Evolutionary conservation across 2,797 vertebrate species (phyloP).

Genomic region (Eurystomus glaucurus): DNA sequence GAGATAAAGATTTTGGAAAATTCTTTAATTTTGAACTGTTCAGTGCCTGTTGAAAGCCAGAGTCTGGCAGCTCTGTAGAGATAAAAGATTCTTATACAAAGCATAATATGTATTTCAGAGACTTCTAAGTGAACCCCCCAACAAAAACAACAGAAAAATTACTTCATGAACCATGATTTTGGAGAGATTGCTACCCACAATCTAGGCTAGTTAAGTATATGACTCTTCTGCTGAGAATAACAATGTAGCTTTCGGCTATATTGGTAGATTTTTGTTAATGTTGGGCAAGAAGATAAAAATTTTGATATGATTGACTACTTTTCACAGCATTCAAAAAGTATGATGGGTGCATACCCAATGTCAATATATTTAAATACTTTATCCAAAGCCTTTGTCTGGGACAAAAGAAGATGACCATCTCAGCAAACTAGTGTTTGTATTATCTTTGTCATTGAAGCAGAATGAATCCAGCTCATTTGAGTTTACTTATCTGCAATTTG

Average conservation of each 20-base stretch:
- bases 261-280: neutral
- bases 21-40: neutral
- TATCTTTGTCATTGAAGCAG: neutral
- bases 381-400: neutral
- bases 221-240: neutral
- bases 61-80: neutral
- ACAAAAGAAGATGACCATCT: neutral
- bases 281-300: neutral
- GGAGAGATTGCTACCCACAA: neutral
- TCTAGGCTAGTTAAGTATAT: neutral
- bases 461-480: neutral
- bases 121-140: neutral
- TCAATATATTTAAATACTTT: neutral
- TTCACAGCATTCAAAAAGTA: neutral
- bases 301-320: neutral
- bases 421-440: neutral
- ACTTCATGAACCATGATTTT: neutral
- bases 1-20: neutral
- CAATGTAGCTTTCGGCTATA: neutral
- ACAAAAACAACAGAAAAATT: neutral
- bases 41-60: neutral
- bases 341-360: fast-evolving
- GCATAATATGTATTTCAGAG: neutral
- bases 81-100: neutral
- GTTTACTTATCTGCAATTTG: neutral